Percentiles rank a stretch among this genome's conserved stretches.
These are phyloP conservation scores for Regulus satrapa DNA, from an alignment of 2,113 vertebrate genomes.

Conservation along the genomic window DNA sequence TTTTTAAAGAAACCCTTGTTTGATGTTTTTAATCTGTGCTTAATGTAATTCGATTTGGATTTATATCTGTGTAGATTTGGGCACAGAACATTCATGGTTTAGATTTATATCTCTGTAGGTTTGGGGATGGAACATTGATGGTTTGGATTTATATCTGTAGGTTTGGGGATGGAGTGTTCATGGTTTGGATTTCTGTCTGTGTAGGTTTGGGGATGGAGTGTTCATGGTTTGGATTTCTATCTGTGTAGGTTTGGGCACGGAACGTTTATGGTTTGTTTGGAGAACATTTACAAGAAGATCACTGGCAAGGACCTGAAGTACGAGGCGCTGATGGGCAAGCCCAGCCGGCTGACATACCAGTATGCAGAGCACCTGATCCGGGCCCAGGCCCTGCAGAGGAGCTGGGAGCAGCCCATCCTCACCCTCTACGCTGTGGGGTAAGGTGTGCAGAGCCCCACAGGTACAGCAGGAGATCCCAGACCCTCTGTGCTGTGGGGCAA, in stretches of 20 bases:
- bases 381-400: slow-evolving; percentile 72
- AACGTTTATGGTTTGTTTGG: slow-evolving; percentile 86
- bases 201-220: neutral
- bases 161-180: neutral
- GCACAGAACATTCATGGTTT: slow-evolving; percentile 84
- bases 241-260: slow-evolving; percentile 82
- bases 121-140: slow-evolving; percentile 83
- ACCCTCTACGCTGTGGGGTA: slow-evolving; percentile 87
- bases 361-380: slow-evolving; percentile 84
- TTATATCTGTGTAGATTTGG: slow-evolving; percentile 72
- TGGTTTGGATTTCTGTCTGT: slow-evolving; percentile 68
- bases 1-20: too few relatives aligned
- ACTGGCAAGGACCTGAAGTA: slow-evolving; percentile 85
- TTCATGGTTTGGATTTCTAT: slow-evolving; percentile 73
- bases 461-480: neutral
- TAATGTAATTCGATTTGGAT: neutral
- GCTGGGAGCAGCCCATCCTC: slow-evolving; percentile 70
- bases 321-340: slow-evolving; percentile 83
- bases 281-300: slow-evolving; percentile 87
- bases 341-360: slow-evolving; percentile 84
- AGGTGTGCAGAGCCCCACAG: neutral
- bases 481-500: slow-evolving; percentile 83
- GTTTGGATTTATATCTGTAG: slow-evolving; percentile 52
- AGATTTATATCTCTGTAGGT: slow-evolving; percentile 57
- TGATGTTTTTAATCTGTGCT: neutral